phyloP scores from a whole-genome alignment of 2,113 vertebrate genomes.

The Dromiciops gliroides region DNA sequence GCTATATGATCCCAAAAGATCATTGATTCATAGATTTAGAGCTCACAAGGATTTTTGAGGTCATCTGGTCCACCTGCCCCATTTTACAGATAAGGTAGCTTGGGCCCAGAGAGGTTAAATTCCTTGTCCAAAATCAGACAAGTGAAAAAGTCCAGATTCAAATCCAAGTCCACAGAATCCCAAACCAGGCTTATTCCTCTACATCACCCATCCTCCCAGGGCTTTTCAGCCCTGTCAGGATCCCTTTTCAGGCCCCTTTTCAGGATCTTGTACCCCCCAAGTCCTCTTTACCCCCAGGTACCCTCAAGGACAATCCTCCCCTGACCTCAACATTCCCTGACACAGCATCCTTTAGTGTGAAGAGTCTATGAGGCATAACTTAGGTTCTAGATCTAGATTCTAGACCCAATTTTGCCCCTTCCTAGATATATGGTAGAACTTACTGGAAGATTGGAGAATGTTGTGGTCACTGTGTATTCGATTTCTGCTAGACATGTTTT shows the following conservation, averaged over 20 bases:
- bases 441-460: not conserved
- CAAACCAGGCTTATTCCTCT: not conserved
- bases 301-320: not conserved
- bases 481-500: not conserved
- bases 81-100: not conserved
- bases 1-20: not conserved
- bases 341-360: not conserved
- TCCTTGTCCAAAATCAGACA: not conserved
- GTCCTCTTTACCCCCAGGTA: not conserved
- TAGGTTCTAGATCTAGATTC: not conserved
- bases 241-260: no score
- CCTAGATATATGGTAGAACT: not conserved
- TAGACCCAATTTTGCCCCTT: not conserved
- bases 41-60: not conserved
- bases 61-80: not conserved
- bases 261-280: not conserved
- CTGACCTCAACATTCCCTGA: not conserved
- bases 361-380: not conserved
- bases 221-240: no score
- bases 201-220: not conserved
- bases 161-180: fast-evolving
- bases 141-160: not conserved
- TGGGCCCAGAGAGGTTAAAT: not conserved
- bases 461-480: not conserved
- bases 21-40: not conserved